A percentile compares a stretch with the other conserved stretches of the same genome.
Evolutionary conservation across 1,140 invertebrate genomes (phyloP).

Genomic region (Penaeus vannamei): DNA sequence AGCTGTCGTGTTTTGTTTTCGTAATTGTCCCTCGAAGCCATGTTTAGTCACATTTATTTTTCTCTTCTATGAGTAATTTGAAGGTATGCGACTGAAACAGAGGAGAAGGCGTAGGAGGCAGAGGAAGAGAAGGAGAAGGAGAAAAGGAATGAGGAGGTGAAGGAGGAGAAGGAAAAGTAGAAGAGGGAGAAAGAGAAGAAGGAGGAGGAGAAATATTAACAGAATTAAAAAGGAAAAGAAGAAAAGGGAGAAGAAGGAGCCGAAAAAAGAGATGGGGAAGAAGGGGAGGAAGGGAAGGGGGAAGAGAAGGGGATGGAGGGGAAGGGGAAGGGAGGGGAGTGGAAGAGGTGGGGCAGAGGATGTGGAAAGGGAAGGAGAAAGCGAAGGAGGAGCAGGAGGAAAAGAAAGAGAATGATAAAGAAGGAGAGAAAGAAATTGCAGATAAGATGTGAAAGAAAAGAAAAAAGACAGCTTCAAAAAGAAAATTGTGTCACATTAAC

Average conservation of each 20-base stretch:
- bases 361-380: neutral
- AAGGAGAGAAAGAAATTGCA: neutral
- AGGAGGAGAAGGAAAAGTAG: no score
- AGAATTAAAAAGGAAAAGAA: no score
- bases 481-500: no score
- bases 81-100: neutral
- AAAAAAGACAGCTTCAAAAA: neutral
- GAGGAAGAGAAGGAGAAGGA: neutral
- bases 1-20: no score
- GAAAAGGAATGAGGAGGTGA: neutral
- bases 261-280: neutral
- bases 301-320: neutral
- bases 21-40: no score
- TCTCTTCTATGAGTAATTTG: neutral
- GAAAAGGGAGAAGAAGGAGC: neutral
- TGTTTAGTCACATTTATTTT: no score
- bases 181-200: no score
- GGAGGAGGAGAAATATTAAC: no score
- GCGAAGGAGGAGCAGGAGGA: neutral
- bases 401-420: neutral
- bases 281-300: neutral
- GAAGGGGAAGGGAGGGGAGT: neutral
- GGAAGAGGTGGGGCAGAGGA: neutral
- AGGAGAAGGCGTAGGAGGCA: neutral
- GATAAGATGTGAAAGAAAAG: neutral